Base-by-base conservation (phyloP, 2,888 invertebrate species). In the Hirtodrosophila confusa region DNA sequence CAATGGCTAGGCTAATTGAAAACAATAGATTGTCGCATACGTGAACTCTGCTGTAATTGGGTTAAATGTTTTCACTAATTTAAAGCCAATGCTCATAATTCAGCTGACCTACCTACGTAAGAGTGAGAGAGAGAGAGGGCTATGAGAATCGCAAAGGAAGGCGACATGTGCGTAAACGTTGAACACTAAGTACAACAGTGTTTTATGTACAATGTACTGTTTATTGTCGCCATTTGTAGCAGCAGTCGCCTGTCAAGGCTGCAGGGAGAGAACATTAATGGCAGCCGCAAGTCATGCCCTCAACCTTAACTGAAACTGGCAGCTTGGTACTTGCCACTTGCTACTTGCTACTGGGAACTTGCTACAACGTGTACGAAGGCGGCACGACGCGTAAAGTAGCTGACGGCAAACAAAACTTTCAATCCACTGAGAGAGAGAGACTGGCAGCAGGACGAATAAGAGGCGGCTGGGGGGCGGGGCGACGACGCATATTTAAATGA, bases 361-460 rank as follows among this genome's bases (percentile, higher is more conserved):
- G 37, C 27, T 31, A 35, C 47, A 9, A 33, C 47, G 47, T 47
- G 45, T 50, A 29, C 40, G 27, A 43, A 35, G 43, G 61, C 64
- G 45, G 49, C 31, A 57, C 66, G 66, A 66, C 45, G 68, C 58
- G 53, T 63, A 80, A 86, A 79, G 86, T 79, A 82, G 79, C 79
- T 80, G 86, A 82, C 83, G 86, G 86, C 86, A 75, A 86, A 86
- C 79, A 79, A 86, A 80, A 86, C 86, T 86, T 80, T 83, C 83
- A 79, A 79, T 84, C 74, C 80, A 50, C 40, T 41, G 63, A 35
- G 54, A 44, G 39, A n/a, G 24, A 66, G 12, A 12, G 45, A 43
- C 47, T 37, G 53, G 61, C 64, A 65, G 37, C 47, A 24, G 1
- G 8, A 56, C 12, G 29, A 47, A 29, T 29, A 24, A 48, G 44